These are phyloP conservation scores for Tiphia femorata DNA, from an alignment of 2,888 invertebrate species.

Conservation along the genomic window DNA sequence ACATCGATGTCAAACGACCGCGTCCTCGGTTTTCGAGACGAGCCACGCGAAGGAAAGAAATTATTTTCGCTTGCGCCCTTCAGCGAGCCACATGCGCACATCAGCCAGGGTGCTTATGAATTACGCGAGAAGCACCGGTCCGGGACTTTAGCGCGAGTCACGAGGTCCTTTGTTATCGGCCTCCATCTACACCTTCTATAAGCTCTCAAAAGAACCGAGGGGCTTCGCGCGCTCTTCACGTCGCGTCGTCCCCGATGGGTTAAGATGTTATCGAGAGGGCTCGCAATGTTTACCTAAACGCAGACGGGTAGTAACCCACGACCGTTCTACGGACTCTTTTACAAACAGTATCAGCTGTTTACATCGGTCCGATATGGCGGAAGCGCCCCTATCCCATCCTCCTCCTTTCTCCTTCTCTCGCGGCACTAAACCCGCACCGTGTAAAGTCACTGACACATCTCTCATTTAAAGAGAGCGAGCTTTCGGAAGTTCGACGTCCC, in stretches of 20 bases:
- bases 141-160: conserved; percentile 11
- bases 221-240: conserved; percentile 16
- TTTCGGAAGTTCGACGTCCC: background rate
- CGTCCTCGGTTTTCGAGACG: no score
- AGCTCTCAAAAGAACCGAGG: conserved; percentile 22
- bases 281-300: conserved; percentile 34
- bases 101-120: background rate
- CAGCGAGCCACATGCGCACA: no score
- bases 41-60: no score
- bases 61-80: no score
- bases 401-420: conserved; percentile 4
- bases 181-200: conserved; percentile 20
- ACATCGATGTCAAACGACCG: no score
- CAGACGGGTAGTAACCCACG: conserved; percentile 26
- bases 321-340: conserved; percentile 29
- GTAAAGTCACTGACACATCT: conserved; percentile 15
- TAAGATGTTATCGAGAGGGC: conserved; percentile 30
- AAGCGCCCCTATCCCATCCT: no score
- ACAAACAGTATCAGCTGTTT: conserved; percentile 30
- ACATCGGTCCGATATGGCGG: conserved; percentile 23
- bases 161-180: conserved; percentile 31
- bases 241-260: conserved; percentile 25
- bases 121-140: background rate
- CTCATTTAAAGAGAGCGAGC: background rate
- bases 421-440: background rate